phyloP scores from a whole-genome alignment of 2,113 vertebrate species.

The Isurus oxyrinchus region DNA sequence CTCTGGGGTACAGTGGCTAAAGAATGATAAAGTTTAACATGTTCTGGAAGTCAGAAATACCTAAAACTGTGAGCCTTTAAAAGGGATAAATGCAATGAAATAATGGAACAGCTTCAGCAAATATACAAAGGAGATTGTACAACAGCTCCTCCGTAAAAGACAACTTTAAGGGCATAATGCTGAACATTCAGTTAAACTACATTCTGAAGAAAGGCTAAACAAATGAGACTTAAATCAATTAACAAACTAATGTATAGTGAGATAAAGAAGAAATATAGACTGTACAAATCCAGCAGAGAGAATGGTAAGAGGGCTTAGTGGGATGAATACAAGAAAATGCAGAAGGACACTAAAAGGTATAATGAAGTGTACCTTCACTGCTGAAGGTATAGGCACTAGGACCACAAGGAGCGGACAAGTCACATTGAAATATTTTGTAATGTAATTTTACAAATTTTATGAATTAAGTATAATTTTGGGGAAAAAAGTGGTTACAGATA shows the following conservation, averaged over 20 bases:
- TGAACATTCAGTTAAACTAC: background rate
- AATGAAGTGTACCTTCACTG: no score
- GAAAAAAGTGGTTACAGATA: background rate
- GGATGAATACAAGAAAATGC: background rate
- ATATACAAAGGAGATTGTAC: no score
- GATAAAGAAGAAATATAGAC: background rate
- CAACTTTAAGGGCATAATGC: background rate
- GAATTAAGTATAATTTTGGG: no score
- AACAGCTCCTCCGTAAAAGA: background rate
- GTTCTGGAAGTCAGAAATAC: background rate
- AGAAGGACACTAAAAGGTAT: background rate
- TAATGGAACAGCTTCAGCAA: no score
- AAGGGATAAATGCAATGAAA: no score
- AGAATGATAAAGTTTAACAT: background rate
- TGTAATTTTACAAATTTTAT: no score
- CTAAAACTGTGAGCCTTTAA: no score
- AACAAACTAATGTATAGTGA: background rate
- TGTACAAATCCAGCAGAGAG: background rate
- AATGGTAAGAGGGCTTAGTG: background rate
- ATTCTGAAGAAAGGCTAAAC: background rate
- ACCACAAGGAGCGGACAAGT: no score
- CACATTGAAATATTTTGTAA: no score
- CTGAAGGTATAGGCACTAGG: no score
- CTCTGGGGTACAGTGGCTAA: background rate
- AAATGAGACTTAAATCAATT: background rate